Conservation (phyloP, 2,797 vertebrate genomes). For the Tapera naevia region DNA sequence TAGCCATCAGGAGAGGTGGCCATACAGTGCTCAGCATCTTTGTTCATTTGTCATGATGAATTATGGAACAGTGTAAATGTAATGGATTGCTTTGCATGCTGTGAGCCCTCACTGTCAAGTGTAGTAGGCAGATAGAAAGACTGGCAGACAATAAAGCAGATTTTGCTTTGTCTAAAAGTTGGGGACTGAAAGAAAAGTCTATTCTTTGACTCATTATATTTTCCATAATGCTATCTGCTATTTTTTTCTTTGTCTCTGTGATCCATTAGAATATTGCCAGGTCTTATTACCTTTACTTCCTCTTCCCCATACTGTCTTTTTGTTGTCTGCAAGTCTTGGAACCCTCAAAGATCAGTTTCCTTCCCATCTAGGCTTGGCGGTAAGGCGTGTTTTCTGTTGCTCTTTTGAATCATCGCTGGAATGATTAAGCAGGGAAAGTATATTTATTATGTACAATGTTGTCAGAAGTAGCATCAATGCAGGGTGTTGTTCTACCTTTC, state of each 20-base stretch:
- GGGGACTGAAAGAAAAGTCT: neutral
- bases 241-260: neutral
- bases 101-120: neutral
- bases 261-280: neutral
- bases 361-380: neutral
- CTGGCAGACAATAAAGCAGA: neutral
- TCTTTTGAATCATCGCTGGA: conserved; percentile 9
- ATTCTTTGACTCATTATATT: neutral
- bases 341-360: neutral
- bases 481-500: neutral
- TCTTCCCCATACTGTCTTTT: neutral
- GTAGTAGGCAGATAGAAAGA: neutral
- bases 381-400: neutral
- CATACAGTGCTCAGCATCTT: neutral
- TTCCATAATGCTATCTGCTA: neutral
- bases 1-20: neutral
- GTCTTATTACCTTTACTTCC: neutral
- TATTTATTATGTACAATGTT: neutral
- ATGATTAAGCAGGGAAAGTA: neutral
- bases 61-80: neutral
- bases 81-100: neutral
- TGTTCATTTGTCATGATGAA: conserved; percentile 17
- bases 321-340: neutral
- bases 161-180: neutral
- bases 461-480: neutral